phyloP scores from a whole-genome alignment of 2,888 invertebrate genomes.

The Rhopalosiphum nymphaeae region DNA sequence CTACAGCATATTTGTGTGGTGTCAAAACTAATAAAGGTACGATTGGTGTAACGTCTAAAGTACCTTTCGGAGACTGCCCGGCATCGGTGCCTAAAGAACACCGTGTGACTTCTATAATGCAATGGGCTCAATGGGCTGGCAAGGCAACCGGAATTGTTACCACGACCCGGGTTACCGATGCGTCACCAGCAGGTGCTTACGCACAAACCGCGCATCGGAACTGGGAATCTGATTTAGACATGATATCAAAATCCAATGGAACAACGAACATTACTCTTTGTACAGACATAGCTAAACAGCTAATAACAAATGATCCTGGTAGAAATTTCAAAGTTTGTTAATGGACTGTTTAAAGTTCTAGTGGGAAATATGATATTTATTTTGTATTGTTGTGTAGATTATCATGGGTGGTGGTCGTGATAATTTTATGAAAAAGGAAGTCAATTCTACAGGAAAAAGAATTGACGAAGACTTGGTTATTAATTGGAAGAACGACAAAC shows the following conservation, averaged over 20 bases:
- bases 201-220: constrained; percentile 80
- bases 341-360: not conserved
- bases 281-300: constrained; percentile 81
- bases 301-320: constrained; percentile 78
- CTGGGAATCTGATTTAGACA: constrained; percentile 80
- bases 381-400: constrained; percentile 73
- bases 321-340: constrained; percentile 76
- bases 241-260: constrained; percentile 71
- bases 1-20: constrained; percentile 80
- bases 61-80: constrained; percentile 70
- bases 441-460: constrained; percentile 66
- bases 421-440: constrained; percentile 73
- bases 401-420: constrained; percentile 91
- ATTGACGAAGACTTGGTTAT: constrained; percentile 80
- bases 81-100: constrained; percentile 69
- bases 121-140: constrained; percentile 79
- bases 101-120: constrained; percentile 78
- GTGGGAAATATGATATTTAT: too few relatives aligned
- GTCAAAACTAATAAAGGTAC: constrained; percentile 80
- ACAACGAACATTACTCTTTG: constrained; percentile 73
- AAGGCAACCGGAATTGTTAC: constrained; percentile 76
- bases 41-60: constrained; percentile 75
- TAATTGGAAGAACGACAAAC: constrained; percentile 76
- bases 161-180: constrained; percentile 84
- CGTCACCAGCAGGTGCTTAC: constrained; percentile 81